These are phyloP conservation scores for Eledona agricola DNA, from an alignment of 2,888 invertebrate genomes.

Conservation along the genomic window DNA sequence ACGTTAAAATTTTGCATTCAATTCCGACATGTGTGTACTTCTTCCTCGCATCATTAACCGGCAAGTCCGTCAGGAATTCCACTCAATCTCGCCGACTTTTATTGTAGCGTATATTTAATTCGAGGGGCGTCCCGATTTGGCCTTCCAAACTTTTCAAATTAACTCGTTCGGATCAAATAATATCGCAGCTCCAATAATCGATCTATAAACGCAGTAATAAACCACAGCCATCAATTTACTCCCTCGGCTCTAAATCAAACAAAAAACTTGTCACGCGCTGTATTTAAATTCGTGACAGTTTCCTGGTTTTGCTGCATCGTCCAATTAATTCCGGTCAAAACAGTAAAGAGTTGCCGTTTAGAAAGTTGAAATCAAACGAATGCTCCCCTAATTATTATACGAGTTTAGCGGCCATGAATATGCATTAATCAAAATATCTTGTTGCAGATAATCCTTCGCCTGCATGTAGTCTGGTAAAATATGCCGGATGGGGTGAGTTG, in stretches of 20 bases:
- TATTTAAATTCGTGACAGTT: constrained; percentile 20
- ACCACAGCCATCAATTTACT: background rate
- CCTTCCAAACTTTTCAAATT: constrained; percentile 32
- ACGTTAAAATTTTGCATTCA: too few relatives aligned
- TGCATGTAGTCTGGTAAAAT: constrained; percentile 63
- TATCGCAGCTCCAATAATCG: constrained; percentile 11
- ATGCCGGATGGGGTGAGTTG: constrained; percentile 63
- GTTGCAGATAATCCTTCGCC: constrained; percentile 63
- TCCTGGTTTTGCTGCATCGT: constrained; percentile 19
- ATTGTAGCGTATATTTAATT: constrained; percentile 37
- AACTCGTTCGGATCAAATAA: constrained; percentile 18
- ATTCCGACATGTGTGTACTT: too few relatives aligned
- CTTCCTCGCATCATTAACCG: too few relatives aligned
- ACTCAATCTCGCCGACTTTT: constrained; percentile 19
- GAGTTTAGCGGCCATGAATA: constrained; percentile 46
- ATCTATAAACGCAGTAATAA: constrained; percentile 10
- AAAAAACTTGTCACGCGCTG: constrained; percentile 5
- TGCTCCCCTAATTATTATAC: constrained; percentile 31
- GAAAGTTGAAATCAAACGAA: constrained; percentile 44
- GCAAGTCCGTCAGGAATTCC: constrained; percentile 17
- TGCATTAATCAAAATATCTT: constrained; percentile 47
- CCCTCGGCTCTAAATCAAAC: background rate
- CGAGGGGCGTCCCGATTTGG: constrained; percentile 24
- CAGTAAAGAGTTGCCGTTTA: constrained; percentile 39
- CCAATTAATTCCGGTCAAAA: constrained; percentile 29